phyloP scores from a whole-genome alignment of 64 coral and sea anemone genomes.

The Porites lutea region DNA sequence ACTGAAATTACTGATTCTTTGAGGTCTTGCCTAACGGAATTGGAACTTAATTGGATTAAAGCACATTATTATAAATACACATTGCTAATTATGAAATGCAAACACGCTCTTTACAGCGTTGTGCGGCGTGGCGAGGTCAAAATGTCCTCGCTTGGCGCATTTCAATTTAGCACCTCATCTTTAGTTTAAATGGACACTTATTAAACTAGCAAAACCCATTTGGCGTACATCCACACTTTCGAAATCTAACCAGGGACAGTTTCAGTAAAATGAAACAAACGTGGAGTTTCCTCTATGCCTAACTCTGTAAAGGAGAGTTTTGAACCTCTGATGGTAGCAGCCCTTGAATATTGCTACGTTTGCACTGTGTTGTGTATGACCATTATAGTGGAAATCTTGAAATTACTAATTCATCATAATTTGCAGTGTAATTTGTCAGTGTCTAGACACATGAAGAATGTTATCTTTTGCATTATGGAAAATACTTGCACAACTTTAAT shows the following conservation, averaged over 20 bases:
- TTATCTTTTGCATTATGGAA: not conserved
- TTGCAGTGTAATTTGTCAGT: not conserved
- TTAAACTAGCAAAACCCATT: not conserved
- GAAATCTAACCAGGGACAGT: too few relatives aligned
- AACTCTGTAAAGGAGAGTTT: too few relatives aligned
- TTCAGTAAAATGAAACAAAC: too few relatives aligned
- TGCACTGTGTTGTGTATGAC: too few relatives aligned
- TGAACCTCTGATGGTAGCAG: too few relatives aligned
- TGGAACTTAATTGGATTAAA: constrained; percentile 4
- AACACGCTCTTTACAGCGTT: not conserved
- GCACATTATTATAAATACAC: not conserved
- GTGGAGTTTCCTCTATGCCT: too few relatives aligned
- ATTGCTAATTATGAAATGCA: not conserved
- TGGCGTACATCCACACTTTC: not conserved
- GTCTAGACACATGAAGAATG: not conserved
- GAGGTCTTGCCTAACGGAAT: not conserved
- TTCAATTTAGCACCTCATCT: not conserved
- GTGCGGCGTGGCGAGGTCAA: not conserved
- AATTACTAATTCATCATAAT: too few relatives aligned
- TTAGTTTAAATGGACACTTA: not conserved
- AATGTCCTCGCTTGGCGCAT: not conserved
- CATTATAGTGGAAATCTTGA: too few relatives aligned
- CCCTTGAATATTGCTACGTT: too few relatives aligned
- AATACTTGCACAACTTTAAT: not conserved
- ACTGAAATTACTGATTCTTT: not conserved